Evolutionary conservation across 2,888 invertebrate species (phyloP).

Genomic region (Heliconius charithonia): DNA sequence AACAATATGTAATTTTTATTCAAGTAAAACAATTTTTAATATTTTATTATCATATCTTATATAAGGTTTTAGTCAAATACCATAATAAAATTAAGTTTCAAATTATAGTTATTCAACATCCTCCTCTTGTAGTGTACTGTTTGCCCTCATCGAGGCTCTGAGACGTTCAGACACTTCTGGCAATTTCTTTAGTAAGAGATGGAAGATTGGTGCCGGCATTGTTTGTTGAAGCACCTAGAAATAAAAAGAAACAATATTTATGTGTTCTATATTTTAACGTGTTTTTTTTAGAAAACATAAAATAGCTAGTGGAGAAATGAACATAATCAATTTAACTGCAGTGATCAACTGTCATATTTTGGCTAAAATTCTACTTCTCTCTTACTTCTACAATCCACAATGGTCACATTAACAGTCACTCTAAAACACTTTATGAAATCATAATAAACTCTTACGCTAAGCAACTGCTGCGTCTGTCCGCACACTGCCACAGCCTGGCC

Average conservation of each 20-base stretch:
- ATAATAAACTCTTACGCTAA: slow-evolving; percentile 82
- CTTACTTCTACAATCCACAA: background rate
- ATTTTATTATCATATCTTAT: slow-evolving; percentile 3
- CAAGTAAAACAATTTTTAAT: background rate
- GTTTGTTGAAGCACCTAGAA: slow-evolving; percentile 94
- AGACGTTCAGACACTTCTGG: slow-evolving; percentile 85
- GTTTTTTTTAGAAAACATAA: no score
- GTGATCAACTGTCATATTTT: background rate
- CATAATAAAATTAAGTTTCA: slow-evolving; percentile 34
- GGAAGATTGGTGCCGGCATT: slow-evolving; percentile 97
- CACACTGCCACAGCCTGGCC: slow-evolving; percentile 99
- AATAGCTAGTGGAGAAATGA: background rate
- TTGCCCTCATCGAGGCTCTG: slow-evolving; percentile 71
- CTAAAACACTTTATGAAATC: background rate
- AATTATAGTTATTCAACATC: slow-evolving; percentile 70
- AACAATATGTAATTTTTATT: background rate
- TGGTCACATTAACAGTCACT: background rate
- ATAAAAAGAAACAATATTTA: background rate
- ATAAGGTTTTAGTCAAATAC: slow-evolving; percentile 28
- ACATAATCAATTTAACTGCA: background rate
- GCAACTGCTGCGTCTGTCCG: slow-evolving; percentile 95
- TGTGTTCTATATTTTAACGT: no score
- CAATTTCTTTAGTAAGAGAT: slow-evolving; percentile 91
- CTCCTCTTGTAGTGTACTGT: slow-evolving; percentile 70
- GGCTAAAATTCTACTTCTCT: no score